Percentiles rank a stretch among this genome's conserved stretches.
Evolutionary conservation across 1,140 invertebrate species (phyloP).

Genomic region (Ceratina calcarata): DNA sequence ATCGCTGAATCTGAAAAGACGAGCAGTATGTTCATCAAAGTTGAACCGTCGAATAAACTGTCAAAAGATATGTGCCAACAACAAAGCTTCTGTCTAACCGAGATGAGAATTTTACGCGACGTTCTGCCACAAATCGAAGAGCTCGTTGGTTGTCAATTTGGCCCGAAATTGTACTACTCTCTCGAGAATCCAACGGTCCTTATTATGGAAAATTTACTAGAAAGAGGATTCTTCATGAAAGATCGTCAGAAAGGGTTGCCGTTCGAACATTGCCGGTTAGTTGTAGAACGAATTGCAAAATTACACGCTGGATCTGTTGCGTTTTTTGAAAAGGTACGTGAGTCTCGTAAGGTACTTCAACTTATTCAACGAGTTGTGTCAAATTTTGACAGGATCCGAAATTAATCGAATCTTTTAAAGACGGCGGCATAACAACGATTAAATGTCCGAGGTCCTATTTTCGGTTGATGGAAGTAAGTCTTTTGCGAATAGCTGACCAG

Average conservation of each 20-base stretch:
- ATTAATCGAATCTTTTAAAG: constrained; percentile 59
- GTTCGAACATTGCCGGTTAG: constrained; percentile 72
- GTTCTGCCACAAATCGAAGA: constrained; percentile 53
- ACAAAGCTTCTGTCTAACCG: constrained; percentile 47
- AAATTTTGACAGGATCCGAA: constrained; percentile 69
- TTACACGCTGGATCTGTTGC: constrained; percentile 81
- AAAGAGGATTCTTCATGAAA: constrained; percentile 77
- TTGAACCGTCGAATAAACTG: constrained; percentile 22
- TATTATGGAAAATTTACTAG: constrained; percentile 77
- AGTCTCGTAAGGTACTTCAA: not conserved
- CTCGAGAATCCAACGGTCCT: constrained; percentile 65
- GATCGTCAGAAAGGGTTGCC: constrained; percentile 78
- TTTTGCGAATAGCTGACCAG: constrained; percentile 35
- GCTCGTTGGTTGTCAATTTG: constrained; percentile 20
- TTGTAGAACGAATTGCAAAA: constrained; percentile 79
- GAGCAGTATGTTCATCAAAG: constrained; percentile 46
- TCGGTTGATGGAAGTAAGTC: constrained; percentile 47
- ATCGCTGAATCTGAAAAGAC: not conserved
- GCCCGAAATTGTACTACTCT: constrained; percentile 48
- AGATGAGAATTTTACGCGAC: constrained; percentile 35
- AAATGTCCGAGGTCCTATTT: constrained; percentile 49
- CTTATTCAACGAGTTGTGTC: not conserved
- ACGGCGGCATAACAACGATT: constrained; percentile 60
- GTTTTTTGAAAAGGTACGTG: constrained; percentile 74
- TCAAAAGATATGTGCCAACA: not conserved